Percentiles rank a stretch among this genome's conserved stretches.
Evolutionary conservation across 2,113 vertebrate species (phyloP).

Genomic region (Progne subis): DNA sequence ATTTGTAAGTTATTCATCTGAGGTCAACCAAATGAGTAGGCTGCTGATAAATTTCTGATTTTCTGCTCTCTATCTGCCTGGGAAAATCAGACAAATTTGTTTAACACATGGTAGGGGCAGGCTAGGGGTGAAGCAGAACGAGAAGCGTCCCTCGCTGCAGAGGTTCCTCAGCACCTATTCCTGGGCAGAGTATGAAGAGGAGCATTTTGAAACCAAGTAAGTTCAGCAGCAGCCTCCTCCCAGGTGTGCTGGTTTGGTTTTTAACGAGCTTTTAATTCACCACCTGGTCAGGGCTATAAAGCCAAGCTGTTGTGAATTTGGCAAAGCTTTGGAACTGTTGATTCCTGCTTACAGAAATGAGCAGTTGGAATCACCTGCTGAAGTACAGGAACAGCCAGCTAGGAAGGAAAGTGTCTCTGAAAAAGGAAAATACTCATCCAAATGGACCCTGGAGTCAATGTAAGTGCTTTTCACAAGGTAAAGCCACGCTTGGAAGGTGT

Average conservation of each 20-base stretch:
- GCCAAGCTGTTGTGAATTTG: background rate
- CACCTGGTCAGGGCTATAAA: background rate
- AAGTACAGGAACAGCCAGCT: constrained; percentile 59
- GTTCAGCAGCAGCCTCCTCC: background rate
- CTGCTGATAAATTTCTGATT: background rate
- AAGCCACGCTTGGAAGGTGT: background rate
- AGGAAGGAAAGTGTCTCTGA: constrained; percentile 83
- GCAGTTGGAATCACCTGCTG: constrained; percentile 65
- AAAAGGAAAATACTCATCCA: constrained; percentile 71
- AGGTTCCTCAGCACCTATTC: constrained; percentile 87
- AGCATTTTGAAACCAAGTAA: constrained; percentile 82
- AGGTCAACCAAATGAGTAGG: background rate
- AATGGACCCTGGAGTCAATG: constrained; percentile 53
- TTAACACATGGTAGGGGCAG: constrained; percentile 66
- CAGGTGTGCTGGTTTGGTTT: background rate
- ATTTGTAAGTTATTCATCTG: background rate
- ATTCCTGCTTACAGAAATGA: constrained; percentile 72
- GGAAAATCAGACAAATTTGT: background rate
- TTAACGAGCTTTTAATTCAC: background rate
- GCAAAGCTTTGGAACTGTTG: background rate
- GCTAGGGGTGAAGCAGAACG: constrained; percentile 78
- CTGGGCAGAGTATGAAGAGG: constrained; percentile 85
- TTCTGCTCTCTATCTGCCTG: background rate
- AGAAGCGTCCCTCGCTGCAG: constrained; percentile 84
- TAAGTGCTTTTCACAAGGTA: constrained; percentile 32